phyloP scores from a whole-genome alignment of 2,888 invertebrate genomes.

The Asteroscopus sphinx region DNA sequence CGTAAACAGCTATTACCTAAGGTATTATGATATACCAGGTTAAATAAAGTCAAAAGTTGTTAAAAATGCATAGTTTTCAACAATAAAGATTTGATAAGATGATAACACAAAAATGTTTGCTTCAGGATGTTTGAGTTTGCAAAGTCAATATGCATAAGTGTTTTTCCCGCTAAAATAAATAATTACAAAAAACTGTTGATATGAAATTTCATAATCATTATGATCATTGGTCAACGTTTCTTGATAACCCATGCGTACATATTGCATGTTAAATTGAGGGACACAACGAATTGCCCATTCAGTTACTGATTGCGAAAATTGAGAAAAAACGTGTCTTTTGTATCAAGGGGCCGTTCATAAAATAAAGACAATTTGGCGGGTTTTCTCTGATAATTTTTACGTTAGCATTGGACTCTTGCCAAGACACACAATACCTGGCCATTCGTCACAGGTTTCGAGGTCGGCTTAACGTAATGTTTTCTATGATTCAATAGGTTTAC shows the following conservation, averaged over 20 bases:
- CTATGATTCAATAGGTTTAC: slow-evolving; percentile 33
- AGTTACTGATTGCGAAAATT: slow-evolving; percentile 31
- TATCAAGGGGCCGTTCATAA: slow-evolving; percentile 39
- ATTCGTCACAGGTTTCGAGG: slow-evolving; percentile 75
- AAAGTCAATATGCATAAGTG: slow-evolving; percentile 21
- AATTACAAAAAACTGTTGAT: slow-evolving; percentile 3
- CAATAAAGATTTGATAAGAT: slow-evolving; percentile 35
- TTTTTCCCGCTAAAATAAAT: slow-evolving; percentile 21
- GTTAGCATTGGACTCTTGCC: slow-evolving; percentile 77
- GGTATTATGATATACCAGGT: neutral
- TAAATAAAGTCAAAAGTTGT: neutral
- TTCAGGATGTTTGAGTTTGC: slow-evolving; percentile 19
- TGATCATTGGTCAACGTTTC: slow-evolving; percentile 15
- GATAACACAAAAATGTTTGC: slow-evolving; percentile 27
- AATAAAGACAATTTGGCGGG: slow-evolving; percentile 62
- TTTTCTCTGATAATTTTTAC: slow-evolving; percentile 67
- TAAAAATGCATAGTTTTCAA: slow-evolving; percentile 21
- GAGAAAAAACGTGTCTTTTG: slow-evolving; percentile 30
- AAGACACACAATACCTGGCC: slow-evolving; percentile 72
- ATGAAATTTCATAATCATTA: slow-evolving; percentile 12
- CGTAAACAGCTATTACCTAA: slow-evolving; percentile 11
- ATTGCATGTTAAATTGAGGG: slow-evolving; percentile 41
- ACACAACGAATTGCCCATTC: slow-evolving; percentile 45
- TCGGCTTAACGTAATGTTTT: slow-evolving; percentile 51
- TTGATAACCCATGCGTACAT: slow-evolving; percentile 20